Percentiles rank a stretch among this genome's conserved stretches.
Evolutionary conservation across 2,888 invertebrate species (phyloP).

Genomic region (Pyrrhosoma nymphula): DNA sequence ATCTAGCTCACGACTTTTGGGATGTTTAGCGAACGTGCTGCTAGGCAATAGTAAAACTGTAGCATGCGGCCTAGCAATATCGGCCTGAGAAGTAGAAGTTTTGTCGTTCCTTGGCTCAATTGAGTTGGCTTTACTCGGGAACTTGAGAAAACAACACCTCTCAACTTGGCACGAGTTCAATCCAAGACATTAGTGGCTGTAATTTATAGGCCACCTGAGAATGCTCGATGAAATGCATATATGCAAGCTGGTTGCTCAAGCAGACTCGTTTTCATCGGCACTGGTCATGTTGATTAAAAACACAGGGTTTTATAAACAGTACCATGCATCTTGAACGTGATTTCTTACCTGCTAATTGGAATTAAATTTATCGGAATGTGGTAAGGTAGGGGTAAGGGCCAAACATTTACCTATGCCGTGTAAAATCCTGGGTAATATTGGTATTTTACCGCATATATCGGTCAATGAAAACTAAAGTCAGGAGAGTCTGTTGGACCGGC

Average conservation of each 20-base stretch:
- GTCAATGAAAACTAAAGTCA: too few species aligned
- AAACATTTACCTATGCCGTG: neutral
- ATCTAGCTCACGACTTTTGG: too few species aligned
- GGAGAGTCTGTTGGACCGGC: too few species aligned
- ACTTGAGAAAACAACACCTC: neutral
- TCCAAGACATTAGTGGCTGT: neutral
- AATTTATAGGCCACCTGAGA: constrained; percentile 12
- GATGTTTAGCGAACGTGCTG: too few species aligned
- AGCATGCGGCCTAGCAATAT: neutral
- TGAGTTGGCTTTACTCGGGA: neutral
- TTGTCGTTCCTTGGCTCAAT: neutral
- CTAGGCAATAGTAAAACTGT: too few species aligned
- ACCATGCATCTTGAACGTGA: neutral
- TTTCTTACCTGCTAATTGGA: neutral
- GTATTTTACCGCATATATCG: neutral
- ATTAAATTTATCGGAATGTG: neutral
- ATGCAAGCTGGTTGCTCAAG: neutral
- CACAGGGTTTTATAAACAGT: neutral
- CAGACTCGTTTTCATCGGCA: neutral
- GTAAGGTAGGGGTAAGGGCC: neutral
- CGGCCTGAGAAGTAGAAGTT: neutral
- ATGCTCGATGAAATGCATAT: neutral
- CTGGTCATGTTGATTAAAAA: neutral
- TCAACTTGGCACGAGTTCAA: neutral
- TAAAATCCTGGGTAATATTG: neutral